phyloP scores from a whole-genome alignment of 2,888 invertebrate species.

The Erebia epiphron region DNA sequence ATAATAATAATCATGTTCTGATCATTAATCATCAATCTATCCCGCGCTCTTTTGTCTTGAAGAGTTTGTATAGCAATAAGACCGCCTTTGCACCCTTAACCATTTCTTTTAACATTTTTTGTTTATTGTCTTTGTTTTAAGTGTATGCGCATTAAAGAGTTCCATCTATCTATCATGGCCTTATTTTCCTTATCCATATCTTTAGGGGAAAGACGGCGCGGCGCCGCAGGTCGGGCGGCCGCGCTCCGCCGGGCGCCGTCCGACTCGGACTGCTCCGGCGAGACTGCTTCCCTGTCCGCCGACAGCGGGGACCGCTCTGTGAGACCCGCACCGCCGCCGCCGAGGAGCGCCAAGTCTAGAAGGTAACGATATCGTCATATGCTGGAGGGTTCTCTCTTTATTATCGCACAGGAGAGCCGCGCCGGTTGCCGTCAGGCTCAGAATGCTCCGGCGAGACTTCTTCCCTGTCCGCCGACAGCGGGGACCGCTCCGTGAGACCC shows the following conservation, averaged over 20 bases:
- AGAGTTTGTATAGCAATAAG: too few species aligned
- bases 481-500: constrained; percentile 65
- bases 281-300: constrained; percentile 77
- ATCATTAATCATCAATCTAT: too few species aligned
- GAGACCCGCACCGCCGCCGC: constrained; percentile 59
- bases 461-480: constrained; percentile 77
- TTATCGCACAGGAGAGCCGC: too few species aligned
- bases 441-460: constrained; percentile 80
- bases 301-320: constrained; percentile 74
- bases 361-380: constrained; percentile 49
- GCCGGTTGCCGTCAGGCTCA: constrained; percentile 66
- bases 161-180: too few species aligned
- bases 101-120: too few species aligned
- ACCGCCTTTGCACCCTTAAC: too few species aligned
- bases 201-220: constrained; percentile 72
- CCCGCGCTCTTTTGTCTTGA: too few species aligned
- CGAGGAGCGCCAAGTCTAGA: constrained; percentile 60
- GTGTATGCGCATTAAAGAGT: too few species aligned
- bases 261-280: constrained; percentile 78
- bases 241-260: constrained; percentile 72
- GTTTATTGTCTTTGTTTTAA: too few species aligned
- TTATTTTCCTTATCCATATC: constrained; percentile 7
- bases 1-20: too few species aligned
- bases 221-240: constrained; percentile 70
- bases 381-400: background rate